Conservation (phyloP, 1,140 invertebrate species). For the Holcopasites calliopsidis region DNA sequence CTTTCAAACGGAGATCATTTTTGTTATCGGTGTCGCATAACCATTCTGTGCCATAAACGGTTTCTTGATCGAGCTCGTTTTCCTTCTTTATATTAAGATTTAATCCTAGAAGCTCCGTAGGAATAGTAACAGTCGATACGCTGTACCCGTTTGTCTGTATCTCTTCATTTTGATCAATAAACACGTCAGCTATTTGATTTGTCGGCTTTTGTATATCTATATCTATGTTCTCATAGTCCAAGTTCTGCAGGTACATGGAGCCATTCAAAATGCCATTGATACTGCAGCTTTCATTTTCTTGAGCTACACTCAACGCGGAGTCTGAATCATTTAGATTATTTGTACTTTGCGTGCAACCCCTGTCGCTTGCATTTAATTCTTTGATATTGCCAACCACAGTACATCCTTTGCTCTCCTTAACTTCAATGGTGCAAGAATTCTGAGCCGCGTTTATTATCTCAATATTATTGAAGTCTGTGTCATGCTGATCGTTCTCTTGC, state of each 20-base stretch:
- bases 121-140: slow-evolving; percentile 55
- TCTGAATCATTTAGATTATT: slow-evolving; percentile 31
- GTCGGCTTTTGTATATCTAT: slow-evolving; percentile 56
- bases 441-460: slow-evolving; percentile 58
- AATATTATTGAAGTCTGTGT: slow-evolving; percentile 52
- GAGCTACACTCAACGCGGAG: slow-evolving; percentile 41
- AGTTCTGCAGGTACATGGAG: slow-evolving; percentile 48
- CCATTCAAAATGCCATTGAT: slow-evolving; percentile 43
- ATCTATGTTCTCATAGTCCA: slow-evolving; percentile 57
- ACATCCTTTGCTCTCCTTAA: slow-evolving; percentile 49
- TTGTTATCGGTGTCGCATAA: slow-evolving; percentile 51
- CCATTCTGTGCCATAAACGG: slow-evolving; percentile 58
- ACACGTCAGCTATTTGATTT: slow-evolving; percentile 43
- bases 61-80: slow-evolving; percentile 32
- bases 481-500: slow-evolving; percentile 41
- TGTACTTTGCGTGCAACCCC: neutral
- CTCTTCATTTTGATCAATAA: slow-evolving; percentile 51
- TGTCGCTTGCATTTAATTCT: slow-evolving; percentile 15
- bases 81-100: slow-evolving; percentile 65
- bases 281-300: slow-evolving; percentile 42
- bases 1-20: slow-evolving; percentile 32
- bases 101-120: slow-evolving; percentile 54
- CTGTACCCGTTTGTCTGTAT: slow-evolving; percentile 50
- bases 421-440: slow-evolving; percentile 60
- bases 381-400: neutral